Base-by-base conservation (phyloP, 2,888 invertebrate species). In the Ochropacha duplaris region DNA sequence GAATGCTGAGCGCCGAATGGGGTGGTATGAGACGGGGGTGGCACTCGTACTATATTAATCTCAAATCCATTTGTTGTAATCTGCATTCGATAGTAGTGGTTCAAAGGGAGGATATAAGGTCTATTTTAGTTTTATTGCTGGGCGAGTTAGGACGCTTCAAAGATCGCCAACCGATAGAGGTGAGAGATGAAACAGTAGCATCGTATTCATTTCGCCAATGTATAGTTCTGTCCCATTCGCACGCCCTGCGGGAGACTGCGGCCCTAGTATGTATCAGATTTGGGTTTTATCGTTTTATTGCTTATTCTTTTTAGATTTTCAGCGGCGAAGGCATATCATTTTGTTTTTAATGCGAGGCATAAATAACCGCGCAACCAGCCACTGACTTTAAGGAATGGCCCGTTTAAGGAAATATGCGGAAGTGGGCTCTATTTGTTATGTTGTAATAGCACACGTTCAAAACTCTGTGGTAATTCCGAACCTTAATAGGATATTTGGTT, bases 291-390 rank as follows among this genome's bases (percentile, higher is more conserved):
- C 91, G 91, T 92, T 92, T 92, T 92, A 92, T 92, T 92, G 92
- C 92, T 90, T 92, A 92, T 92, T 92, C 91, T 92, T 92, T 92
- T 92, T 92, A 92, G 92, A 92, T 92, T 92, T 92, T 92, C 91
- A 91, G 88, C 88, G 85, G 89, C 86, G 89, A 86, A 90, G 88
- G 91, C 91, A 90, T 91, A 92, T 92, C 91, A 92, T 92, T 92
- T 90, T 89, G 89, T 89, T 92, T 92, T 92, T 92, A 92, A 92
- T 91, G 90, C 79, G 81, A 81, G 72, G 73, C 87, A 89, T 92
- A 92, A 92, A 92, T 92, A 92, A 91, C 87, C 65, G 75, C 81
- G 79, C 83, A 86, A 81, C 83, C 87, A 86, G 86, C 84, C 81
- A 86, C 79, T 83, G 87, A 31, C 12, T 89, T 77, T 74, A 80